phyloP scores from a whole-genome alignment of 2,113 vertebrate genomes.

The Crotophaga sulcirostris region DNA sequence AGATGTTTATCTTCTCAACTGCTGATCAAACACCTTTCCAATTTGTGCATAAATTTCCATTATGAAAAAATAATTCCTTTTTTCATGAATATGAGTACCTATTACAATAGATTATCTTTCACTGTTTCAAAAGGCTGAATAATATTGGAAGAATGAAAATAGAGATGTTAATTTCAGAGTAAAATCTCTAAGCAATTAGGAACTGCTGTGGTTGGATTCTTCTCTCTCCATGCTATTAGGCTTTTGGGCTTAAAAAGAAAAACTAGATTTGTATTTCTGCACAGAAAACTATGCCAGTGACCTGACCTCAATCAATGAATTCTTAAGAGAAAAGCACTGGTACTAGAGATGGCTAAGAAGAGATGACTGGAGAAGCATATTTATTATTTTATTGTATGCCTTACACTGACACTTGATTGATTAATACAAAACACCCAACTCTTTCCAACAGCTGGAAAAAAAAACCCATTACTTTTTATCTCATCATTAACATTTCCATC shows the following conservation, averaged over 20 bases:
- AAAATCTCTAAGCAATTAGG: not conserved
- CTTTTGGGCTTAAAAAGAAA: not conserved
- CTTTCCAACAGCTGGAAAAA: not conserved
- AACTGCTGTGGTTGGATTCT: not conserved
- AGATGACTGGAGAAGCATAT: not conserved
- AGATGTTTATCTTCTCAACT: not conserved
- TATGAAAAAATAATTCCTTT: not conserved
- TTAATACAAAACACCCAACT: not conserved
- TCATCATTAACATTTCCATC: not conserved
- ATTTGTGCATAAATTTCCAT: not conserved
- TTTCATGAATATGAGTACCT: not conserved
- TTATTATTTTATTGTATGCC: not conserved
- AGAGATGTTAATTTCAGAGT: not conserved
- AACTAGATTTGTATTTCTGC: not conserved
- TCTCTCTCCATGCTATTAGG: not conserved
- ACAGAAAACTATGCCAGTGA: not conserved
- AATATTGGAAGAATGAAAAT: not conserved
- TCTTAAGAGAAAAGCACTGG: not conserved
- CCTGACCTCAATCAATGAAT: not conserved
- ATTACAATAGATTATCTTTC: not conserved
- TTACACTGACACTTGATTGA: not conserved
- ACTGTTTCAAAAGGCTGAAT: not conserved
- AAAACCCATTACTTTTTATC: not conserved
- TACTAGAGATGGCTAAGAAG: not conserved
- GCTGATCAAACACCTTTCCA: not conserved